These are phyloP conservation scores for Archips xylosteana DNA, from an alignment of 2,888 invertebrate species.

Conservation along the genomic window DNA sequence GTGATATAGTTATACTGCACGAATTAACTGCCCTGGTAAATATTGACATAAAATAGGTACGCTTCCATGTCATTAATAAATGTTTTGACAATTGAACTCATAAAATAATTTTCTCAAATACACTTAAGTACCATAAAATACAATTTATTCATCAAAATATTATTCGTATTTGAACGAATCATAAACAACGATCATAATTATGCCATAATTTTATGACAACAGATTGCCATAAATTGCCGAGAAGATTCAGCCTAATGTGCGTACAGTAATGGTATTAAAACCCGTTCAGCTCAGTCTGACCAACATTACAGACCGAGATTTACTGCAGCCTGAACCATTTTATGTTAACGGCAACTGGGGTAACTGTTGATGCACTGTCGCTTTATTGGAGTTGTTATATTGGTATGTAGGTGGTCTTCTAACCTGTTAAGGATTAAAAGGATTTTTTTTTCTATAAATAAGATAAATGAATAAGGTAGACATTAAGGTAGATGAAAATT, in stretches of 20 bases:
- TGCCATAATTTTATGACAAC: constrained; percentile 22
- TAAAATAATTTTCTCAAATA: no score
- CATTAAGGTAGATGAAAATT: no score
- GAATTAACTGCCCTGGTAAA: no score
- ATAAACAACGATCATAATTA: constrained; percentile 7
- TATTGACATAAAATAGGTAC: no score
- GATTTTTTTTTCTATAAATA: no score
- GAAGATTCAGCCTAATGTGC: constrained; percentile 25
- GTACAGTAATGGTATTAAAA: constrained; percentile 40
- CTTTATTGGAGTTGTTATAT: constrained; percentile 6
- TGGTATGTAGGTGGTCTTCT: not conserved
- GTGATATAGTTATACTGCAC: no score
- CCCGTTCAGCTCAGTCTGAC: constrained; percentile 28
- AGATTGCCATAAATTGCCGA: constrained; percentile 29
- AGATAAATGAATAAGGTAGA: no score
- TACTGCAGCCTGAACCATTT: constrained; percentile 32
- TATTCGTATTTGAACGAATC: constrained; percentile 10
- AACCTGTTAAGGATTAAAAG: not conserved
- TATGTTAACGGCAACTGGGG: constrained; percentile 29
- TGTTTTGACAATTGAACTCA: no score
- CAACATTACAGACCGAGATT: constrained; percentile 25
- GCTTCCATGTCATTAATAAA: no score
- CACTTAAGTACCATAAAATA: not conserved
- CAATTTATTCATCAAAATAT: constrained; percentile 1
- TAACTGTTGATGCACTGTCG: constrained; percentile 32